Evolutionary conservation across 2,888 invertebrate species (phyloP).

Genomic region (Hofmannophila pseudospretella): DNA sequence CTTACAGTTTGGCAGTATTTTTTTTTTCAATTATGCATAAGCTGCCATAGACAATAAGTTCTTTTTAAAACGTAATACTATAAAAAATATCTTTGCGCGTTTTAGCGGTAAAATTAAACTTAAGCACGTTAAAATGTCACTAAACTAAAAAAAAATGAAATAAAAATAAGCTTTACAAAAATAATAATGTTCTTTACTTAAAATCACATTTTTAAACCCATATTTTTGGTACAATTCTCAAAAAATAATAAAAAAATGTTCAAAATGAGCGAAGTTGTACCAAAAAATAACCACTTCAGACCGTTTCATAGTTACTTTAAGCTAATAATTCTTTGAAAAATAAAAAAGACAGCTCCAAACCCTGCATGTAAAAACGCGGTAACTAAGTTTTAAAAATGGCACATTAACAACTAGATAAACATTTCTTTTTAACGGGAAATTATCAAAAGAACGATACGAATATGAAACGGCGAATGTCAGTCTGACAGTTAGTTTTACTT

Average conservation of each 20-base stretch:
- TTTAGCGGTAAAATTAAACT: conserved; percentile 19
- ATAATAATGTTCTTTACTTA: conserved; percentile 47
- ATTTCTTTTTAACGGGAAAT: background rate
- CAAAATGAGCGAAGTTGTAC: conserved; percentile 12
- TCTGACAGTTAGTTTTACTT: background rate
- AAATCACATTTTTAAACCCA: conserved; percentile 45
- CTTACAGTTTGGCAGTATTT: conserved; percentile 37
- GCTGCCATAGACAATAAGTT: conserved; percentile 30
- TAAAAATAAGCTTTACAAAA: conserved; percentile 61
- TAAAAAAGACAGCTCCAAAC: conserved; percentile 5
- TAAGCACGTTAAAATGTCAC: conserved; percentile 46
- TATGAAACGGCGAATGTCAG: background rate
- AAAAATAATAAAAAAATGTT: conserved; percentile 7
- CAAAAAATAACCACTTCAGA: conserved; percentile 11
- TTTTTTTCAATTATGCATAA: conserved; percentile 15
- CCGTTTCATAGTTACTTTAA: background rate
- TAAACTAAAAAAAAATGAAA: conserved; percentile 30
- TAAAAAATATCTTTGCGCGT: conserved; percentile 29
- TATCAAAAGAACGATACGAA: background rate
- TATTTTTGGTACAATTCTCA: conserved; percentile 23
- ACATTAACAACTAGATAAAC: no score
- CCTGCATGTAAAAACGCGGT: conserved; percentile 10
- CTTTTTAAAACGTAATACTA: conserved; percentile 30
- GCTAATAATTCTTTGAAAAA: background rate
- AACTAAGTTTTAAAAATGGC: conserved; percentile 18